Percentiles rank a stretch among this genome's conserved stretches.
Conservation (phyloP, 2,113 vertebrate species). For the Misgurnus mizolepis region DNA sequence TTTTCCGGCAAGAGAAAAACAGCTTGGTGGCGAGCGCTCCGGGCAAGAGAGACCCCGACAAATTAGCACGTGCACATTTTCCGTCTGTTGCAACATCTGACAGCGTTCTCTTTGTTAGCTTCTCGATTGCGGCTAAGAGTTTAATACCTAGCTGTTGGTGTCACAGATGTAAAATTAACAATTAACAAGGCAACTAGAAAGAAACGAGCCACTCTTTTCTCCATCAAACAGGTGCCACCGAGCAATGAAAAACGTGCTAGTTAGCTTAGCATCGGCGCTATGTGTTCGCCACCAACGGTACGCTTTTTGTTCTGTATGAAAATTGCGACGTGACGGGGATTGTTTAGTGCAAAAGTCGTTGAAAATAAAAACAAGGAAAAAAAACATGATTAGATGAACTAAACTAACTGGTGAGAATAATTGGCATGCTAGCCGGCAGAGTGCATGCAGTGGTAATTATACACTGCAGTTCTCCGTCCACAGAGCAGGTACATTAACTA, state of each 20-base stretch:
- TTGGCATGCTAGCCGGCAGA: slow-evolving; percentile 59
- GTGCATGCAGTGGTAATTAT: slow-evolving; percentile 67
- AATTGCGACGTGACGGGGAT: not conserved
- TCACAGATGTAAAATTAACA: slow-evolving; percentile 42
- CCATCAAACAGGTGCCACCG: slow-evolving; percentile 53
- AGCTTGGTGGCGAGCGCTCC: slow-evolving; percentile 34
- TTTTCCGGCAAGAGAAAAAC: slow-evolving; percentile 5
- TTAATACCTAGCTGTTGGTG: slow-evolving; percentile 2
- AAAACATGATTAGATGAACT: slow-evolving; percentile 53
- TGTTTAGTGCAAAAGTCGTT: not conserved
- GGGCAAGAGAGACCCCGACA: slow-evolving; percentile 34
- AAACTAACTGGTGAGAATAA: slow-evolving; percentile 70
- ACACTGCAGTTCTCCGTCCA: slow-evolving; percentile 62
- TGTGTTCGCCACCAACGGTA: not conserved
- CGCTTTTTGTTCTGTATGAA: not conserved
- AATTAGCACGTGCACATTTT: slow-evolving; percentile 33
- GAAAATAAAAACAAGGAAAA: not conserved
- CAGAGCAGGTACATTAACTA: slow-evolving; percentile 67
- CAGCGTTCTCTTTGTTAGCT: slow-evolving; percentile 5
- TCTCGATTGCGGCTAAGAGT: slow-evolving; percentile 32
- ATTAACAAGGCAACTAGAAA: slow-evolving; percentile 44
- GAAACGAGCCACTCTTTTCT: slow-evolving; percentile 32
- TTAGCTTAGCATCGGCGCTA: slow-evolving; percentile 1
- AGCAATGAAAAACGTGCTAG: slow-evolving; percentile 36
- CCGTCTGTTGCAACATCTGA: slow-evolving; percentile 41